Evolutionary conservation across 2,113 vertebrate genomes (phyloP).

Genomic region (Dromiciops gliroides): DNA sequence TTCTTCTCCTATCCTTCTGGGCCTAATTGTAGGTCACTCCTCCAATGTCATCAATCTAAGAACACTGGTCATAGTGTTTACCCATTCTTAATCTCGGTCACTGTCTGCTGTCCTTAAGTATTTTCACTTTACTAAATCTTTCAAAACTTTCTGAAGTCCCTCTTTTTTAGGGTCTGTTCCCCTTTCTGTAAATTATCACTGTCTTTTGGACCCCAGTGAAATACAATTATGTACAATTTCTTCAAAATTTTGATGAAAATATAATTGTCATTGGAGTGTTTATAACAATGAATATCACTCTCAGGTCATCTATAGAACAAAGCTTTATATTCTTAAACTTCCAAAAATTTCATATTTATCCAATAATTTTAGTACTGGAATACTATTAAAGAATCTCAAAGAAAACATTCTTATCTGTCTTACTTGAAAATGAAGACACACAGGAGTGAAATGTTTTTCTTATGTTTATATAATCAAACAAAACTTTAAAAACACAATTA

Average conservation of each 20-base stretch:
- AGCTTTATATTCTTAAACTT: not conserved
- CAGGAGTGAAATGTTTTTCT: not conserved
- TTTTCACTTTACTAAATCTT: not conserved
- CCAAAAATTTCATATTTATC: not conserved
- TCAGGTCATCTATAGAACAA: not conserved
- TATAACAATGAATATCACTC: not conserved
- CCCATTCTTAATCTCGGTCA: not conserved
- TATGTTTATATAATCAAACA: not conserved
- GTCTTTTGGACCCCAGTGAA: accelerated
- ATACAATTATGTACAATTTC: not conserved
- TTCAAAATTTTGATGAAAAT: not conserved
- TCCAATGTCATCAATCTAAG: not conserved
- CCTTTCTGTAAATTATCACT: not conserved
- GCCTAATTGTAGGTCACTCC: not conserved
- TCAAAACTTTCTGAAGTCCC: accelerated
- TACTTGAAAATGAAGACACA: not conserved
- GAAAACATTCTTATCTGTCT: not conserved
- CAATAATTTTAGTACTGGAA: not conserved
- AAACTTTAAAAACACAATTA: not conserved
- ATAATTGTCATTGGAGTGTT: not conserved
- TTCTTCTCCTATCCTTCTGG: not conserved
- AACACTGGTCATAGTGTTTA: not conserved
- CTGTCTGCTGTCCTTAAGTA: not conserved
- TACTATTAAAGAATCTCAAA: not conserved
- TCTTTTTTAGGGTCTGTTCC: not conserved